Evolutionary conservation across 1,140 invertebrate species (phyloP).

Genomic region (Neodiprion pinetum): DNA sequence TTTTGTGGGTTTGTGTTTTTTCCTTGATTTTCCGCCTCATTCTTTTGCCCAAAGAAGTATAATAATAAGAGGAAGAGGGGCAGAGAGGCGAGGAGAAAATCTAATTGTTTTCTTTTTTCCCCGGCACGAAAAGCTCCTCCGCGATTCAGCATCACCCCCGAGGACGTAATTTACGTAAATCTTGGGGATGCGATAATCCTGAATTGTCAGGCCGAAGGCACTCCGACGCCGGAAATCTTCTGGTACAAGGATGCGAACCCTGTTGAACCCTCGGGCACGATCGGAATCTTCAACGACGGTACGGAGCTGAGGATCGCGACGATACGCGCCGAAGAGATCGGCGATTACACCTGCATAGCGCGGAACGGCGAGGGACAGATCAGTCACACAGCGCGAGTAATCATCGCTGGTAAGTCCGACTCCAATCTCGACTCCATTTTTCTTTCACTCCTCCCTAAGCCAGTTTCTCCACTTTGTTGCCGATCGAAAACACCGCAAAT

Average conservation of each 20-base stretch:
- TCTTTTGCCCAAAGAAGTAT: background rate
- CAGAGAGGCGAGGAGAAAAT: background rate
- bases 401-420: slow-evolving; percentile 86
- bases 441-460: too few relatives aligned
- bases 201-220: slow-evolving; percentile 94
- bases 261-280: slow-evolving; percentile 83
- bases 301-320: slow-evolving; percentile 90
- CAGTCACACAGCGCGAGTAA: slow-evolving; percentile 91
- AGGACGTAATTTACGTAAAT: slow-evolving; percentile 95
- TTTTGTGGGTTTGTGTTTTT: background rate
- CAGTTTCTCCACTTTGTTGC: too few relatives aligned
- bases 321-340: slow-evolving; percentile 91
- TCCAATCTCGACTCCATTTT: background rate
- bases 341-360: slow-evolving; percentile 94
- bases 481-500: too few relatives aligned
- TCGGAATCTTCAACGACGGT: slow-evolving; percentile 89
- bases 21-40: background rate
- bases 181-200: slow-evolving; percentile 94
- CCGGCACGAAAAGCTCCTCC: slow-evolving; percentile 72
- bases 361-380: slow-evolving; percentile 94
- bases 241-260: slow-evolving; percentile 93
- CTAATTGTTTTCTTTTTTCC: slow-evolving; percentile 11
- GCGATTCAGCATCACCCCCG: slow-evolving; percentile 88
- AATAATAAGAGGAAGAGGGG: too few relatives aligned
- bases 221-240: slow-evolving; percentile 87